Conservation (phyloP, 2,113 vertebrate genomes). For the Campylomormyrus tamandua region DNA sequence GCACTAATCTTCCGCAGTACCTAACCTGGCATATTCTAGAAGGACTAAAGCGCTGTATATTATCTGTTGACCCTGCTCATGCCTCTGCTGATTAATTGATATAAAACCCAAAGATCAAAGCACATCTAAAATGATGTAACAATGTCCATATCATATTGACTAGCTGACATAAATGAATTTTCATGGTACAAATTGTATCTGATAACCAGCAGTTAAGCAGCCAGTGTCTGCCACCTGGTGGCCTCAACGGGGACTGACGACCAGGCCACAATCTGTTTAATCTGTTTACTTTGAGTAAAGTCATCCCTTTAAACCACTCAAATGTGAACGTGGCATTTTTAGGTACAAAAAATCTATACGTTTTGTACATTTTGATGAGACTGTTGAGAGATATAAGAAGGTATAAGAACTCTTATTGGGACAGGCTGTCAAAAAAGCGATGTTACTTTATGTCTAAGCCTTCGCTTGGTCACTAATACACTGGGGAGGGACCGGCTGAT, state of each 20-base stretch:
- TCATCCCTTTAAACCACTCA: background rate
- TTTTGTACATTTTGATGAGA: background rate
- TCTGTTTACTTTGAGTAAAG: background rate
- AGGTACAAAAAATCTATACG: background rate
- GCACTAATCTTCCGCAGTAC: background rate
- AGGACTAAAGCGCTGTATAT: background rate
- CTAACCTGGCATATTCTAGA: background rate
- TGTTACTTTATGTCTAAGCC: background rate
- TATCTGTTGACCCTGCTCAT: constrained; percentile 32
- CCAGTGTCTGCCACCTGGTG: constrained; percentile 45
- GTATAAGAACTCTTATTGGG: background rate
- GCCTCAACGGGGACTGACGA: constrained; percentile 27
- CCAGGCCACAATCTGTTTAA: constrained; percentile 7
- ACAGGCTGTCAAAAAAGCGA: background rate
- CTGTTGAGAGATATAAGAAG: background rate
- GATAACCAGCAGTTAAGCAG: background rate
- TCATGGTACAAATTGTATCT: constrained; percentile 51
- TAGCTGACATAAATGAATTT: constrained; percentile 46
- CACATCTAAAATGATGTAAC: constrained; percentile 45
- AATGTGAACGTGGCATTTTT: background rate
- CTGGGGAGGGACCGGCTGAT: background rate
- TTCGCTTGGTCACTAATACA: background rate
- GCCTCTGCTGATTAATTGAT: background rate
- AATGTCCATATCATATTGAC: constrained; percentile 54
- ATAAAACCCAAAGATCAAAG: constrained; percentile 10